Evolutionary conservation across 2,113 vertebrate genomes (phyloP).

Genomic region (Lonchura striata): DNA sequence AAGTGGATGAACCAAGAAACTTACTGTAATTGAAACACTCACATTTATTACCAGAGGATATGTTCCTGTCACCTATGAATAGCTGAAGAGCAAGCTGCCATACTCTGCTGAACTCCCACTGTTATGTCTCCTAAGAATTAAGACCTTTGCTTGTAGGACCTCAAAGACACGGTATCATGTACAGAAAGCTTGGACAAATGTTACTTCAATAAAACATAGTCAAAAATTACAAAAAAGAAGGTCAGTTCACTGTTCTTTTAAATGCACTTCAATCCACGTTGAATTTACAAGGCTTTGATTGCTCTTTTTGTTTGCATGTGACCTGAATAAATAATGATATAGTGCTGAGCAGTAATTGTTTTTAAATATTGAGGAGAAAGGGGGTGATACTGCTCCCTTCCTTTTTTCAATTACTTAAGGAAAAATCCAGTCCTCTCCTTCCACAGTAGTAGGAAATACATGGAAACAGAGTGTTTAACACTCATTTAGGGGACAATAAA

Average conservation of each 20-base stretch:
- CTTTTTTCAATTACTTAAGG: background rate
- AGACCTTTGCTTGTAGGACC: background rate
- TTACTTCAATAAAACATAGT: background rate
- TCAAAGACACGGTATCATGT: background rate
- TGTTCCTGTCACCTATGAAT: background rate
- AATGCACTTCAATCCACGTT: background rate
- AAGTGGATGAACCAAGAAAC: conserved; percentile 27
- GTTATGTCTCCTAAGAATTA: background rate
- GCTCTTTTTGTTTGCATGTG: background rate
- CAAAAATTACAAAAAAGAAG: background rate
- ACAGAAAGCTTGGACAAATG: background rate
- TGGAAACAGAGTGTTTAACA: background rate
- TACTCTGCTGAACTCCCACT: background rate
- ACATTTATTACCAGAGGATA: conserved; percentile 39
- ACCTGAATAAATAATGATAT: background rate
- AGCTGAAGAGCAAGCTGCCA: background rate
- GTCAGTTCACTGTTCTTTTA: background rate
- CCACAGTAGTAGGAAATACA: background rate
- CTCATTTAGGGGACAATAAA: background rate
- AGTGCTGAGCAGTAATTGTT: background rate
- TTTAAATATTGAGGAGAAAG: background rate
- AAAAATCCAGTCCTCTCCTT: background rate
- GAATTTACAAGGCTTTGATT: background rate
- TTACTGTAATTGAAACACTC: conserved; percentile 18
- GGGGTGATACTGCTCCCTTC: background rate